Conservation (phyloP, 2,797 vertebrate genomes). For the Propithecus perrieri region DNA sequence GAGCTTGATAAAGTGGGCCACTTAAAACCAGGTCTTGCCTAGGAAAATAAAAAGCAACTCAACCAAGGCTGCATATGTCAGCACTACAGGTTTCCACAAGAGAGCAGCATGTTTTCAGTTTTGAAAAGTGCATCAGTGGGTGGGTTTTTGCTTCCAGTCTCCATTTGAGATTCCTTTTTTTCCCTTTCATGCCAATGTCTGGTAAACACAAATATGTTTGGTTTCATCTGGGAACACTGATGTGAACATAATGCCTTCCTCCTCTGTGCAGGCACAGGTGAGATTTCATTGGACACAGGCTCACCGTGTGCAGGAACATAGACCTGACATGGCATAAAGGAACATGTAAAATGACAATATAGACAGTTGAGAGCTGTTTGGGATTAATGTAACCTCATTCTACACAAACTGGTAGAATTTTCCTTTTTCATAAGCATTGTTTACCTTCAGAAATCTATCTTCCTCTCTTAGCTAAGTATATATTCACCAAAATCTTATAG, state of each 20-base stretch:
- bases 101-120: slow-evolving; percentile 79
- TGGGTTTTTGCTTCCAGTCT: neutral
- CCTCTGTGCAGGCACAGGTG: neutral
- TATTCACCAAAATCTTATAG: neutral
- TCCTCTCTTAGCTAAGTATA: neutral
- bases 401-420: neutral
- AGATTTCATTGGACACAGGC: neutral
- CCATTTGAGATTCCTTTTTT: neutral
- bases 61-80: neutral
- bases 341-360: neutral
- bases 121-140: slow-evolving; percentile 8
- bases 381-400: neutral
- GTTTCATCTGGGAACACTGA: neutral
- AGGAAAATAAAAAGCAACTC: neutral
- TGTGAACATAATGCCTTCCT: neutral
- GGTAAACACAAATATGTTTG: neutral
- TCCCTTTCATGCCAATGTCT: neutral
- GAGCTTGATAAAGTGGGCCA: neutral
- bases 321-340: neutral
- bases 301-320: neutral
- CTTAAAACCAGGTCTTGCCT: neutral
- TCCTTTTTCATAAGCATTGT: neutral
- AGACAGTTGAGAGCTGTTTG: neutral
- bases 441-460: neutral
- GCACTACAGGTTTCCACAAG: slow-evolving; percentile 69